Percentiles rank a stretch among this genome's conserved stretches.
Evolutionary conservation across 2,888 invertebrate genomes (phyloP).

Genomic region (Caenorhabditis sinica): DNA sequence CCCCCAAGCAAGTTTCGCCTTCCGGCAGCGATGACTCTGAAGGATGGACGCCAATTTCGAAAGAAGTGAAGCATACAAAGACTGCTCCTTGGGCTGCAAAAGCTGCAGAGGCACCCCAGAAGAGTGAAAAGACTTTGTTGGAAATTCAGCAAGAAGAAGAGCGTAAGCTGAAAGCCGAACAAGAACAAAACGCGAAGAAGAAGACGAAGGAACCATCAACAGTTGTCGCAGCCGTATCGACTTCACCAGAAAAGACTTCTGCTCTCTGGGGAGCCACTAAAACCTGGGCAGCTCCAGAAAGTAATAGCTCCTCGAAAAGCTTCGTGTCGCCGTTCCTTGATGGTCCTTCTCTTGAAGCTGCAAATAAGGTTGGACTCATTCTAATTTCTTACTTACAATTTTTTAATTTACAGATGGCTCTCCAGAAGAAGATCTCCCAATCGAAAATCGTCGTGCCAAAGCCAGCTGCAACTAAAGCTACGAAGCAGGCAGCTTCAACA

Average conservation of each 20-base stretch:
- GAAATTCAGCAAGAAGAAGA: slow-evolving; percentile 72
- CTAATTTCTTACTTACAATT: background rate
- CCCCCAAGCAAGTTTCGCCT: slow-evolving; percentile 58
- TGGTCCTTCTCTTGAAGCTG: slow-evolving; percentile 71
- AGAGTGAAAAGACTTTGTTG: slow-evolving; percentile 60
- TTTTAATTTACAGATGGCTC: slow-evolving; percentile 43
- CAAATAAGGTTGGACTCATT: slow-evolving; percentile 51
- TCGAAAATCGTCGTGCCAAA: slow-evolving; percentile 51
- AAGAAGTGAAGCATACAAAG: slow-evolving; percentile 59
- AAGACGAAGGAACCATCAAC: slow-evolving; percentile 52
- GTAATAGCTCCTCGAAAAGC: slow-evolving; percentile 18
- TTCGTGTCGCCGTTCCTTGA: slow-evolving; percentile 66
- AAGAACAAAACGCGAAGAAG: slow-evolving; percentile 39
- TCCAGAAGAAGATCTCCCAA: slow-evolving; percentile 51
- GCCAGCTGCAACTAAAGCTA: slow-evolving; percentile 50
- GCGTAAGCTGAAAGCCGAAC: slow-evolving; percentile 60
- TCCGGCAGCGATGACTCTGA: slow-evolving; percentile 56
- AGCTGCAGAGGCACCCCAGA: slow-evolving; percentile 4
- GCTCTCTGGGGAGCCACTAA: slow-evolving; percentile 38
- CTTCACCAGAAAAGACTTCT: slow-evolving; percentile 25
- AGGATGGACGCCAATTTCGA: slow-evolving; percentile 45
- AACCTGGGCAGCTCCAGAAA: slow-evolving; percentile 53
- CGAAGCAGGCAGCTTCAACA: slow-evolving; percentile 55
- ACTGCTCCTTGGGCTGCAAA: slow-evolving; percentile 65
- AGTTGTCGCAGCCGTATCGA: slow-evolving; percentile 12